Conservation (phyloP, 2,797 vertebrate genomes). For the Simalia tracyae region DNA sequence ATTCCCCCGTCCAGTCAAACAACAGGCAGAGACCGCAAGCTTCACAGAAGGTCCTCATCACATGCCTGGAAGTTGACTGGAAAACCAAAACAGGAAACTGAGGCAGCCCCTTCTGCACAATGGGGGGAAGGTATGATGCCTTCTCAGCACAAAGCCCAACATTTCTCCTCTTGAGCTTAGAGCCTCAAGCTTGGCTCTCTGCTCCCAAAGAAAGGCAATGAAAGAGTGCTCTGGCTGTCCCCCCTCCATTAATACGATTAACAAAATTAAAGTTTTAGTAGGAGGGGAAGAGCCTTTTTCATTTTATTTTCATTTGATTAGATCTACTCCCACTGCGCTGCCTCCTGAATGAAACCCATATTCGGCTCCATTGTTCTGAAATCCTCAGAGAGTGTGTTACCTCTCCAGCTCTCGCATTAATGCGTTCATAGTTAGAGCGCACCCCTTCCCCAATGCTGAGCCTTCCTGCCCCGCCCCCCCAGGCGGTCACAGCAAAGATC, state of each 20-base stretch:
- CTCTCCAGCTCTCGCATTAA: slow-evolving; percentile 75
- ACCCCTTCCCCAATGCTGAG: slow-evolving; percentile 12
- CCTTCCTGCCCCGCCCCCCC: slow-evolving; percentile 20
- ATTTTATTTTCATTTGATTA: slow-evolving; percentile 82
- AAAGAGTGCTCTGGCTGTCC: slow-evolving; percentile 56
- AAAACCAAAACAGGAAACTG: neutral
- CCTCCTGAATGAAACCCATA: slow-evolving; percentile 79
- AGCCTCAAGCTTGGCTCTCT: neutral
- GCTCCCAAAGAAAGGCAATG: slow-evolving; percentile 11
- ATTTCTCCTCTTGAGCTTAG: no score
- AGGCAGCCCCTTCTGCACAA: neutral
- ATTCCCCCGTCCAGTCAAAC: neutral
- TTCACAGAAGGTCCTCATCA: neutral
- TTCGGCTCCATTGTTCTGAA: slow-evolving; percentile 69
- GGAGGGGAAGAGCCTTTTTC: slow-evolving; percentile 67
- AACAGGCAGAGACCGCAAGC: neutral
- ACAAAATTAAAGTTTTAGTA: slow-evolving; percentile 76
- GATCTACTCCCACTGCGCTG: slow-evolving; percentile 73
- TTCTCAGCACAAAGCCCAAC: no score
- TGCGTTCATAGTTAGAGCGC: slow-evolving; percentile 75
- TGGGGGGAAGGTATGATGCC: neutral
- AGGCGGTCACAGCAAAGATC: slow-evolving; percentile 72
- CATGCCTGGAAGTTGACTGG: neutral
- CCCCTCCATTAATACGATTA: slow-evolving; percentile 76
- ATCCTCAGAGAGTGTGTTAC: slow-evolving; percentile 74